Base-by-base conservation (phyloP, 2,888 invertebrate genomes). In the Hanleya hanleyi region DNA sequence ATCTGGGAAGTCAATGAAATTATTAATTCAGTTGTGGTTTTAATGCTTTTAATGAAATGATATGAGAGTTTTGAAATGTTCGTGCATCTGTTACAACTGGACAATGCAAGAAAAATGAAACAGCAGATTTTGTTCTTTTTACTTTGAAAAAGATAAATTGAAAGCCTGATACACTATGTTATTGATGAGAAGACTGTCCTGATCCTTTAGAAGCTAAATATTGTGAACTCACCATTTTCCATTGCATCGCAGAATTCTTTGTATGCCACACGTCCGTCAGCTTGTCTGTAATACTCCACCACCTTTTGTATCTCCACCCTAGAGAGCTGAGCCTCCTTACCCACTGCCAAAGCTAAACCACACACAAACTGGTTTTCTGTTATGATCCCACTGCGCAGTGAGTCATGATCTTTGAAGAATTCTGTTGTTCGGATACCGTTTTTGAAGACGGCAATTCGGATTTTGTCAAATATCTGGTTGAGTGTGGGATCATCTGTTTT, bases 341-440 rank as follows among this genome's bases (percentile, higher is more conserved):
- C 90, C 47, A 88, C 85, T 50, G 89, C 89, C 51, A 89, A 78
- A 6, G 87, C 84, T 29, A 91, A 81, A 9, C 88, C 90, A 81
- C 89, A 88, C 18, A 87, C 78, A 83, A 91, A 91, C 85, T 91
- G 91, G 73, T 88, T 87, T 77, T 89, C 90, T 36, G 90, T 90
- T 68, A 91, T 87, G n/a, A 88, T 78, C 0, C 89, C 89, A 77
- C 86, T 86, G 6, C 89, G 77, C 33, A 90, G 83, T 74, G 87
- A 86, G 81, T 90, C 90, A 70, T 89, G 88, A 74, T 90, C 90
- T 75, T 85, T 87, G 81, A 91, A 90, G 76, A 90, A 91, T 75
- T 91, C 91, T 33, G 82, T 83, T 18, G 88, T 88, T 38, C 90
- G 81, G 50, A 91, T 86, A 3, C 90, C 88, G 73, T 88, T 83